Percentiles rank a stretch among this genome's conserved stretches.
Evolutionary conservation across 2,113 vertebrate species (phyloP).

Genomic region (Chitala chitala): DNA sequence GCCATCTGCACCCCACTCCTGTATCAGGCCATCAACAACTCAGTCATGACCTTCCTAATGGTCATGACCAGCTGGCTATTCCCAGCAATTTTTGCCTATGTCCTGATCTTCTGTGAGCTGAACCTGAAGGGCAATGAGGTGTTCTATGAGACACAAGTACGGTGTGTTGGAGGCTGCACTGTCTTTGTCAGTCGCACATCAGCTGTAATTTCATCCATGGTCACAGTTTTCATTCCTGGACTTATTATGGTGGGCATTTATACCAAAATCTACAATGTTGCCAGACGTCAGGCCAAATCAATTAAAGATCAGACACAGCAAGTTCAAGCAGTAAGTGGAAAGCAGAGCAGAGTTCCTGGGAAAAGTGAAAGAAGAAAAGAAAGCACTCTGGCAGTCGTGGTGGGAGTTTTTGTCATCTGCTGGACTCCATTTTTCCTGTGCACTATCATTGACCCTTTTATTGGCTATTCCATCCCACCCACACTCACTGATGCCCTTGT

Average conservation of each 20-base stretch:
- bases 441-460: too few relatives aligned
- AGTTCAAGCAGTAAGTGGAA: slow-evolving; percentile 33
- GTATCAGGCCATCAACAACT: slow-evolving; percentile 65
- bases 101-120: slow-evolving; percentile 72
- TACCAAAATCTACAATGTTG: too few relatives aligned
- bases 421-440: too few relatives aligned
- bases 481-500: slow-evolving; percentile 57
- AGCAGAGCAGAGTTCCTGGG: slow-evolving; percentile 4
- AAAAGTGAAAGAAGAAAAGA: slow-evolving; percentile 63
- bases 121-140: slow-evolving; percentile 62
- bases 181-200: slow-evolving; percentile 64
- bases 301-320: too few relatives aligned
- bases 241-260: slow-evolving; percentile 68
- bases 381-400: slow-evolving; percentile 69
- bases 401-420: slow-evolving; percentile 71
- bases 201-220: slow-evolving; percentile 53
- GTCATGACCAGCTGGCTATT: slow-evolving; percentile 62
- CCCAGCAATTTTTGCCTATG: slow-evolving; percentile 67
- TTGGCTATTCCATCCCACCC: too few relatives aligned
- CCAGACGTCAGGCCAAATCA: too few relatives aligned
- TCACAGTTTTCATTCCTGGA: slow-evolving; percentile 71
- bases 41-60: slow-evolving; percentile 53
- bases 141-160: too few relatives aligned
- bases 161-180: slow-evolving; percentile 58
- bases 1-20: too few relatives aligned